Percentiles rank a stretch among this genome's conserved stretches.
Evolutionary conservation across 2,113 vertebrate genomes (phyloP).

Genomic region (Oriolus oriolus): DNA sequence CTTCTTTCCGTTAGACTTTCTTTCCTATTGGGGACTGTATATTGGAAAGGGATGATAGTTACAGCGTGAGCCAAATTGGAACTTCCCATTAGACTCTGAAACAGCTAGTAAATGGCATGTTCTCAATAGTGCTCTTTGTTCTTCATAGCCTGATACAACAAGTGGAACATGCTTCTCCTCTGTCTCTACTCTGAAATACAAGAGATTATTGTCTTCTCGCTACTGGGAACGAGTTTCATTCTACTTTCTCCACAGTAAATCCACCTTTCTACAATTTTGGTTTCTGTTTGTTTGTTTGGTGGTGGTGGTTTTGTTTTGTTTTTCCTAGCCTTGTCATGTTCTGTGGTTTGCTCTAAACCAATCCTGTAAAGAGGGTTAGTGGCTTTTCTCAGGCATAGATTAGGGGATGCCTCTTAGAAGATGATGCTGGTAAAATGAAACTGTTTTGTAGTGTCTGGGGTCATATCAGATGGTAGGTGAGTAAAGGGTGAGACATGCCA

Average conservation of each 20-base stretch:
- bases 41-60: neutral
- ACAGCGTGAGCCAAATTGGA: neutral
- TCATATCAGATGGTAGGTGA: neutral
- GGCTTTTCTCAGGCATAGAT: neutral
- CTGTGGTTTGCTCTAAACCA: neutral
- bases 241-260: neutral
- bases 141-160: neutral
- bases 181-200: neutral
- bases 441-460: neutral
- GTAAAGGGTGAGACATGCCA: neutral
- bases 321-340: neutral
- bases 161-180: neutral
- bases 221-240: neutral
- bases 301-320: neutral
- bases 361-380: neutral
- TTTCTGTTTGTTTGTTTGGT: neutral
- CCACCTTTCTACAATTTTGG: neutral
- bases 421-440: neutral
- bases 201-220: neutral
- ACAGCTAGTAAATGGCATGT: neutral
- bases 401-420: neutral
- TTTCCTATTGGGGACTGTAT: neutral
- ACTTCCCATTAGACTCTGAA: neutral
- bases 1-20: neutral
- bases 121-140: neutral